These are phyloP conservation scores for Stichodactyla helianthus DNA, from an alignment of 64 coral and sea anemone genomes.

Conservation along the genomic window DNA sequence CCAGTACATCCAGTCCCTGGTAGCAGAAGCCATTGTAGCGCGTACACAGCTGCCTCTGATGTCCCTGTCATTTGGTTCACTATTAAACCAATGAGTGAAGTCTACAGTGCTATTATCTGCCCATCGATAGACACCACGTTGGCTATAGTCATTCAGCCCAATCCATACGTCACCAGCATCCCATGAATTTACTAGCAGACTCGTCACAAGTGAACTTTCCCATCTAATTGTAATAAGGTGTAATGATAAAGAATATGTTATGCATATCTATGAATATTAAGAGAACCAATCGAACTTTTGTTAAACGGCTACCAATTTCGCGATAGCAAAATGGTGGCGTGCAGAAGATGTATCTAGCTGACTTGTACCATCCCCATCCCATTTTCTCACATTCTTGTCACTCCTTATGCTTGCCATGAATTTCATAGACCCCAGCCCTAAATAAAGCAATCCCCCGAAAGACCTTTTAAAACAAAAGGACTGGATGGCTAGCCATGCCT, in stretches of 20 bases:
- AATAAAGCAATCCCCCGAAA: no score
- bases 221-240: constrained; percentile 1
- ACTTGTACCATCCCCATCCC: no score
- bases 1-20: constrained; percentile 79
- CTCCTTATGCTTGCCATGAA: no score
- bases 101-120: constrained; percentile 57
- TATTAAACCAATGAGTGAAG: constrained; percentile 69
- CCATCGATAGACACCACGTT: constrained; percentile 71
- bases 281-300: no score
- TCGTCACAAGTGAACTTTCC: constrained; percentile 66
- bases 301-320: no score
- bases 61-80: constrained; percentile 59
- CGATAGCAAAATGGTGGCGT: no score
- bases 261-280: no score
- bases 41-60: constrained; percentile 58
- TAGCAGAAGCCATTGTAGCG: constrained; percentile 42
- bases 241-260: neutral
- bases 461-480: no score
- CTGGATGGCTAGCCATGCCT: no score
- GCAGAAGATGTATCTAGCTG: no score
- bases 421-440: no score
- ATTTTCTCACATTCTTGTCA: no score
- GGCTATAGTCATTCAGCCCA: constrained; percentile 41
- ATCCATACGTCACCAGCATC: constrained; percentile 72
- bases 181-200: constrained; percentile 76